A percentile compares a stretch with the other conserved stretches of the same genome.
These are phyloP conservation scores for Scolopax rusticola DNA, from an alignment of 2,797 vertebrate genomes.

Conservation along the genomic window DNA sequence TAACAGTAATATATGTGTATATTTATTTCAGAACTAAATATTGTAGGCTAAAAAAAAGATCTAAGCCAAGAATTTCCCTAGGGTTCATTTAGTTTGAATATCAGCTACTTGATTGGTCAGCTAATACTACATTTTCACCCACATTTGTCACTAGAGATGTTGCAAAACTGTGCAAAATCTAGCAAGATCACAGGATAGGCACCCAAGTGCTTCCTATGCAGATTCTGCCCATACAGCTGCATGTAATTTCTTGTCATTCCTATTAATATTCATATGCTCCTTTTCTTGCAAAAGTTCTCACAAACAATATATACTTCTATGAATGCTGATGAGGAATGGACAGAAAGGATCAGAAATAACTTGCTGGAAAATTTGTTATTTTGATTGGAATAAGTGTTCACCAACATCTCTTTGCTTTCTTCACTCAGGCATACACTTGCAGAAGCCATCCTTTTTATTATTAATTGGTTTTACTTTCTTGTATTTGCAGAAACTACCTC, in stretches of 20 bases:
- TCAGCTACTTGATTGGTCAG: background rate
- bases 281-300: conserved; percentile 21
- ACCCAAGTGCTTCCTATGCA: background rate
- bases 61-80: background rate
- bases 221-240: background rate
- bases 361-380: background rate
- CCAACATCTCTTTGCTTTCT: background rate
- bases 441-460: background rate
- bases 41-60: background rate
- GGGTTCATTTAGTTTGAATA: background rate
- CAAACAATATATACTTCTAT: background rate
- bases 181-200: background rate
- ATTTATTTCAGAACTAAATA: background rate
- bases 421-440: background rate
- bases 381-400: background rate
- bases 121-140: background rate
- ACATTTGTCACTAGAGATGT: background rate
- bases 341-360: background rate
- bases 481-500: conserved; percentile 20
- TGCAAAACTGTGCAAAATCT: background rate
- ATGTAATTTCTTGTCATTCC: background rate
- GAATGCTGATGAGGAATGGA: conserved; percentile 36
- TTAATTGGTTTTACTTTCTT: background rate
- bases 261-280: conserved; percentile 33
- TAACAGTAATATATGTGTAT: background rate